A percentile compares a stretch with the other conserved stretches of the same genome.
These are phyloP conservation scores for Lamellibrachia columna DNA, from an alignment of 2,888 invertebrate genomes.

Conservation along the genomic window DNA sequence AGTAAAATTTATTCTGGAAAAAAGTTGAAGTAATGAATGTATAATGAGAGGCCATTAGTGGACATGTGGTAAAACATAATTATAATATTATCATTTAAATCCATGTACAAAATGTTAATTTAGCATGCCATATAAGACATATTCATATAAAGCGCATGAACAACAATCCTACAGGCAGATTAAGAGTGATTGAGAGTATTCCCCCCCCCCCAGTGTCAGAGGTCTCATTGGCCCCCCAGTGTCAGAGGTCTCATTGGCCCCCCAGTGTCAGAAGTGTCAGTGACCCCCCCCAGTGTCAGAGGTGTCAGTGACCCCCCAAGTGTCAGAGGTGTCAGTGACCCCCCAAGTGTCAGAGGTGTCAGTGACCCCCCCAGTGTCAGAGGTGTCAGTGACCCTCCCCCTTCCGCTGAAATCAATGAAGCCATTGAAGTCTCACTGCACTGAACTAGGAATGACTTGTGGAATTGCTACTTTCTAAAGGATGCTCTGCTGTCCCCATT, in stretches of 20 bases:
- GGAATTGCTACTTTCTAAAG: background rate
- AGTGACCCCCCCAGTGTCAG: background rate
- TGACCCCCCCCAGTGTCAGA: background rate
- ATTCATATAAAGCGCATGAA: background rate
- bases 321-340: background rate
- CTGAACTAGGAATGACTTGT: conserved; percentile 24
- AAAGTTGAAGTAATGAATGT: background rate
- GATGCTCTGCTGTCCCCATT: background rate
- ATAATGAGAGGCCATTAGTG: background rate
- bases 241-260: conserved; percentile 1
- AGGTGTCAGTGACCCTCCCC: conserved; percentile 14
- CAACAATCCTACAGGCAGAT: background rate
- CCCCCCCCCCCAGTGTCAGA: background rate
- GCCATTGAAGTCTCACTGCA: conserved; percentile 13
- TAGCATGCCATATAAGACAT: background rate
- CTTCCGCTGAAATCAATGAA: conserved; percentile 9
- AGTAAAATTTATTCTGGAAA: background rate
- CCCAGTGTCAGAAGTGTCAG: background rate
- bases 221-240: too few species aligned
- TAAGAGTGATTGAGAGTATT: background rate
- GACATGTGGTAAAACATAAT: conserved; percentile 17
- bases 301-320: background rate
- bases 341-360: background rate
- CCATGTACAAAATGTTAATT: too few species aligned
- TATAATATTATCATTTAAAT: background rate